Conservation (phyloP, 30 jellyfish, hydroid and myxozoan species). For the Chrysaora quinquecirrha region DNA sequence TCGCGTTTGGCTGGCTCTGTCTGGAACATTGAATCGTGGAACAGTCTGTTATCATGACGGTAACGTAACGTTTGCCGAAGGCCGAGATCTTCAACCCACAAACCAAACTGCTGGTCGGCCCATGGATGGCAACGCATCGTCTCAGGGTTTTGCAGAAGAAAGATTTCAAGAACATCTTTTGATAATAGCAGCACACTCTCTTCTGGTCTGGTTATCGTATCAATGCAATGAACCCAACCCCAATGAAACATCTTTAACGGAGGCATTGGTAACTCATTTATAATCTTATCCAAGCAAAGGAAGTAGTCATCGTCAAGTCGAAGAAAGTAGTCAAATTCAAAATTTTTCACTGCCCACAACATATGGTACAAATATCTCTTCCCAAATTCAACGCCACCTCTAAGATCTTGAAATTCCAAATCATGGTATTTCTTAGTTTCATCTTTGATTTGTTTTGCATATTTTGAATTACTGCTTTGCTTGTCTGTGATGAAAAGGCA, state of each 20-base stretch:
- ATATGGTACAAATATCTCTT: constrained; percentile 80
- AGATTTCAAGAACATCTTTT: constrained; percentile 50
- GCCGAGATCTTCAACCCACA: constrained; percentile 52
- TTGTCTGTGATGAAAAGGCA: constrained; percentile 78
- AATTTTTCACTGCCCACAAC: constrained; percentile 84
- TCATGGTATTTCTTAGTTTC: constrained; percentile 63
- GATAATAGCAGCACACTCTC: constrained; percentile 70
- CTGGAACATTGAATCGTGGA: constrained; percentile 70
- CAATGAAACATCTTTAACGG: constrained; percentile 30
- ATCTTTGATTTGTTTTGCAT: constrained; percentile 13
- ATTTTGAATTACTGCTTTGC: constrained; percentile 6
- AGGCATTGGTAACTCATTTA: constrained; percentile 61
- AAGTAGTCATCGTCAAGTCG: constrained; percentile 90
- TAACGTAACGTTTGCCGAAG: background rate
- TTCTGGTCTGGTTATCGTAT: constrained; percentile 64
- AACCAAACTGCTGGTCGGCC: constrained; percentile 81
- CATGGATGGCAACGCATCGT: constrained; percentile 63
- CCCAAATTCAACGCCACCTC: constrained; percentile 91
- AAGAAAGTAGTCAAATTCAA: constrained; percentile 76
- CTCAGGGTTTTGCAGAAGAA: constrained; percentile 63
- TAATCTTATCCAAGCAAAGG: constrained; percentile 62
- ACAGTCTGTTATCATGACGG: constrained; percentile 50
- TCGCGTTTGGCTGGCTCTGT: background rate
- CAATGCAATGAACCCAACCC: constrained; percentile 69
- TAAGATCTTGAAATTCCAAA: constrained; percentile 60